Evolutionary conservation across 2,888 invertebrate genomes (phyloP), one percentile per base, ranked within the genome.

Genomic region (Erebia ligea): DNA sequence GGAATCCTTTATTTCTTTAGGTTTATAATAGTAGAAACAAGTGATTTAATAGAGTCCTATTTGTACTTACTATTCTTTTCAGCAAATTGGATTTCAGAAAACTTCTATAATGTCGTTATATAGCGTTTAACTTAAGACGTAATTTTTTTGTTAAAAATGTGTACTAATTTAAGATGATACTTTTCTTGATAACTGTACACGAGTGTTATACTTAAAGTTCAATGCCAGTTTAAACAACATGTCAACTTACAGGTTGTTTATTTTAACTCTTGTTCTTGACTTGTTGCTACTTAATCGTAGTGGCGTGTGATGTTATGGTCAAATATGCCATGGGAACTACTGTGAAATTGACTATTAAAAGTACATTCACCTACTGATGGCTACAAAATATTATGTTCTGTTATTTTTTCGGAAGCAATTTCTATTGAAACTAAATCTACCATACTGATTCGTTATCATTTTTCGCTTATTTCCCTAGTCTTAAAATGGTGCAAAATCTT

Each of bases 191-290:
- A 25, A 67, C 57, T 45, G 58, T 67, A 67, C 67, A 48, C 8
- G 19, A 19, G 17, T 15, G 45, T 48, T 48, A 34, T 48, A 67
- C 67, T 34, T 70, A 67, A 68, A 73, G 73, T 73, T 71, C 70
- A 73, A 70, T 68, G 73, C 65, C 68, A 73, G 73, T 67, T 73
- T 73, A 73, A 73, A 73, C 73, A 73, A 70, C 70, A 70, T 70
- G 70, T 68, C 69, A 70, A 73, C 52, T 70, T 73, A 70, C 68
- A 15, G 70, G 70, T 61, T 73, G 66, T 68, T 73, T 71, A 48
- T 58, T 40, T 65, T 56, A 45, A 57, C 66, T 58, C 67, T 67
- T 58, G 67, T 48, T 67, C 57, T 48, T 64, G 52, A 34, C 34
- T 64, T 52, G 40, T 64, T 62, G 71, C 71, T 69, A 71, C 71